A percentile compares a stretch with the other conserved stretches of the same genome.
Evolutionary conservation across 2,113 vertebrate genomes (phyloP).

Genomic region (Carollia perspicillata): DNA sequence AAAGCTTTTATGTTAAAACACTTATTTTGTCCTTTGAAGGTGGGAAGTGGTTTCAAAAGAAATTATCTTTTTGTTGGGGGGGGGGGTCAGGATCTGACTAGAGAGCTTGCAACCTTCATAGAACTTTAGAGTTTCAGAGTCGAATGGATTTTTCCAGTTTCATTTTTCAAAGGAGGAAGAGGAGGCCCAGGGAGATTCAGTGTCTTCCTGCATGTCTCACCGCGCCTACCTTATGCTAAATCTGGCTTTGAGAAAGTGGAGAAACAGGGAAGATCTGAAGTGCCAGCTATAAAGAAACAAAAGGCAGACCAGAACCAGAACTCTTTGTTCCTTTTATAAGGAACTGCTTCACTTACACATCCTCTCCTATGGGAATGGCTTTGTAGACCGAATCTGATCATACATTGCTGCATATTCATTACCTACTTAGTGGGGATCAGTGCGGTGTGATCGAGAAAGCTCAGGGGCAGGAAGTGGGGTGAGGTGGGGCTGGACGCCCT

Average conservation of each 20-base stretch:
- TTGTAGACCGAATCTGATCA: background rate
- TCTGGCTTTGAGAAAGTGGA: background rate
- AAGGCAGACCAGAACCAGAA: background rate
- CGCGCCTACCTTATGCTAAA: background rate
- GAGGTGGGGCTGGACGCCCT: background rate
- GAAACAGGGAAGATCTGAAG: background rate
- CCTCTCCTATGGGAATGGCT: background rate
- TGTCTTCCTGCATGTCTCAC: background rate
- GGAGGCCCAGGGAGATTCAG: background rate
- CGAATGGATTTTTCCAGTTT: conserved; percentile 33
- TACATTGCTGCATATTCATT: background rate
- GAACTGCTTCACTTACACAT: background rate
- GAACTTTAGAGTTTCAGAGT: conserved; percentile 40
- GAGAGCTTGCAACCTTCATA: conserved; percentile 13
- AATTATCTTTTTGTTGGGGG: background rate
- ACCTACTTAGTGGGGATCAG: background rate
- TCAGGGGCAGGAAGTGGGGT: background rate
- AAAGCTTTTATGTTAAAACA: conserved; percentile 34
- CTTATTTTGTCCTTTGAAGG: conserved; percentile 33
- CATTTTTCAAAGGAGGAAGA: conserved; percentile 36
- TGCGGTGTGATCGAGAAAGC: background rate
- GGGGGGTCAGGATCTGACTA: background rate
- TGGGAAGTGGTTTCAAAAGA: conserved; percentile 36
- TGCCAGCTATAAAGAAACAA: background rate
- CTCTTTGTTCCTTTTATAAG: background rate